Evolutionary conservation across 37 sponge, comb jelly and placozoan species (phyloP).

Genomic region (Halichondria panicea): DNA sequence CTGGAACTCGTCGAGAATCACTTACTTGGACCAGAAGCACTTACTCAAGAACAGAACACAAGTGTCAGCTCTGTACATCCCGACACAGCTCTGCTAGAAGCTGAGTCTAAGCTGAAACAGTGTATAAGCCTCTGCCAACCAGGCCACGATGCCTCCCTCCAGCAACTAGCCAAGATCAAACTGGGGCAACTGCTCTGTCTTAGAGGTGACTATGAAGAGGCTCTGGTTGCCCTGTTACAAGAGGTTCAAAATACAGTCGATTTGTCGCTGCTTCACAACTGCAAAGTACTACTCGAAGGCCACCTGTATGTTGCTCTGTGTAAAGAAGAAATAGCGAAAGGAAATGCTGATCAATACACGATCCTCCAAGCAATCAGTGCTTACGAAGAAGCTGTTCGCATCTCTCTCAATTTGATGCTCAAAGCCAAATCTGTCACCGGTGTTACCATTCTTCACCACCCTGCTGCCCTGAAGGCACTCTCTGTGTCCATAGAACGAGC

Average conservation of each 20-base stretch:
- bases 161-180: conserved; percentile 34
- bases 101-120: conserved; percentile 12
- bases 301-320: conserved; percentile 40
- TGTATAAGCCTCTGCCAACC: conserved; percentile 32
- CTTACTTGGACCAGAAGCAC: conserved; percentile 7
- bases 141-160: conserved; percentile 36
- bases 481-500: conserved; percentile 21
- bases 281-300: conserved; percentile 52
- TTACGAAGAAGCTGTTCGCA: conserved; percentile 42
- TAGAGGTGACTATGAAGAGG: not conserved
- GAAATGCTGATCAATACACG: not conserved
- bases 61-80: conserved; percentile 13
- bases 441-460: conserved; percentile 17
- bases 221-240: conserved; percentile 8
- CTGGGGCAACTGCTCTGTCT: conserved; percentile 50
- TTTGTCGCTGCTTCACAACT: conserved; percentile 40
- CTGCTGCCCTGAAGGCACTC: conserved; percentile 33
- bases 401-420: conserved; percentile 14
- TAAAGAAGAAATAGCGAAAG: conserved; percentile 6
- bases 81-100: conserved; percentile 16
- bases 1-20: conserved; percentile 37
- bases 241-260: conserved; percentile 16
- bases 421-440: conserved; percentile 1
- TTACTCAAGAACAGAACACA: conserved; percentile 4
- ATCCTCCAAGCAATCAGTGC: conserved; percentile 31